Evolutionary conservation across 2,113 vertebrate species (phyloP), one percentile per base, ranked within the genome.

Genomic region (Oxyura jamaicensis): DNA sequence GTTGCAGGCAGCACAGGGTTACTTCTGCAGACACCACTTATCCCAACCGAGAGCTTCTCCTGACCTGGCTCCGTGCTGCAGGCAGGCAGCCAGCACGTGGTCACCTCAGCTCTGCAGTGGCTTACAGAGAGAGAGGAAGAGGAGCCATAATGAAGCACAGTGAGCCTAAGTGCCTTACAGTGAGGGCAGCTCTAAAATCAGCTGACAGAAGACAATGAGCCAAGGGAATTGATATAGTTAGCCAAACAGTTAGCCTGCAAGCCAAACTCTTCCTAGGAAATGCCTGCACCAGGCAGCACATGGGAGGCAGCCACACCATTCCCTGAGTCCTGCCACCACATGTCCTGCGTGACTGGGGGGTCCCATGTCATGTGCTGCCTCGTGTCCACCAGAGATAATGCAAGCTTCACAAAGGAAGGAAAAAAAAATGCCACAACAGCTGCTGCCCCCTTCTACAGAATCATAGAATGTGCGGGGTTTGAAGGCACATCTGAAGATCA

Each of bases 161-260:
- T 13, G 6, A 20, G 22, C 21, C 31, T 10, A 29, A 48, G 46
- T 13, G 36, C 28, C 66, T 69, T 15, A 26, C 13, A 33, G 56
- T 13, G 35, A 79, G 67, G 31, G 7, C 3, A 39, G 48, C 60
- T 58, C 55, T 31, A 41, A 58, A 83, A 41, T 1, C 39, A 44
- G 67, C 28, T 56, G 39, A 48, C 17, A 35, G 55, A 33, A 75
- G 35, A 25, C 2, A 0, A 69, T 1, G 5, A 80, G 36, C 14
- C 62, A n/a, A 36, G 15, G 25, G 74, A 41, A 74, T 39, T 5
- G 39, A 58, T 36, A 52, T 36, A 36, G n/a, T 7, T 42, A 79
- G 62, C 29, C 69, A 63, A n/a, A n/a, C n/a, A n/a, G n/a, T n/a
- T n/a, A n/a, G 11, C 39, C 1, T 6, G 2, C 2, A 1, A 53